Percentiles rank a stretch among this genome's conserved stretches.
phyloP scores from a whole-genome alignment of 2,113 vertebrate species.

The Stegostoma tigrinum region DNA sequence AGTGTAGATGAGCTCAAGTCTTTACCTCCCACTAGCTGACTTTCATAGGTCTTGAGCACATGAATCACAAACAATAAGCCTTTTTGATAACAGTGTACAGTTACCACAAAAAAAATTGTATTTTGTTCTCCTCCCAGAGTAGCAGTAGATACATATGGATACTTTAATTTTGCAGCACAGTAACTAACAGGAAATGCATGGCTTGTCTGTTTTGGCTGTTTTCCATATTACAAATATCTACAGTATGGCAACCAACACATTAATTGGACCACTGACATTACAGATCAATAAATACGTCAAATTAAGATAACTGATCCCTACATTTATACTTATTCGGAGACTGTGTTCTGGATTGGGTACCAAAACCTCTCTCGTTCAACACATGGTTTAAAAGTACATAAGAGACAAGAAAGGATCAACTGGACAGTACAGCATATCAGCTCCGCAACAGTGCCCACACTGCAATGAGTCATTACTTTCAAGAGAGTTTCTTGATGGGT shows the following conservation, averaged over 20 bases:
- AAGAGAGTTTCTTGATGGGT: not conserved
- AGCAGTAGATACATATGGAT: not conserved
- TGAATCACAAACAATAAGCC: not conserved
- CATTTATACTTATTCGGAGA: not conserved
- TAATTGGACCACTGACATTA: not conserved
- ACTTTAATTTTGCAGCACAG: not conserved
- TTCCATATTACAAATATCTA: not conserved
- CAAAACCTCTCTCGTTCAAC: not conserved
- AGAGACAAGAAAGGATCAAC: not conserved
- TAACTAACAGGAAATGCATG: not conserved
- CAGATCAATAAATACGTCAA: not conserved
- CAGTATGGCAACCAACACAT: not conserved
- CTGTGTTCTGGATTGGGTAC: not conserved
- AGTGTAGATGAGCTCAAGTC: not conserved
- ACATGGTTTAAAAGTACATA: not conserved
- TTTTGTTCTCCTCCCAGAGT: not conserved
- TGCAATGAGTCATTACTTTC: not conserved
- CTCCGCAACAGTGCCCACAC: not conserved
- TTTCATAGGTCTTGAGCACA: not conserved
- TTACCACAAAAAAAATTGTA: not conserved
- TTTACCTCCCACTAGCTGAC: not conserved
- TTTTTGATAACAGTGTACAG: not conserved
- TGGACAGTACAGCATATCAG: not conserved
- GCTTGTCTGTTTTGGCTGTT: not conserved
- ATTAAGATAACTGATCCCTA: not conserved